Percentiles rank a stretch among this genome's conserved stretches.
phyloP scores from a whole-genome alignment of 2,113 vertebrate species.

The Chaenocephalus aceratus region DNA sequence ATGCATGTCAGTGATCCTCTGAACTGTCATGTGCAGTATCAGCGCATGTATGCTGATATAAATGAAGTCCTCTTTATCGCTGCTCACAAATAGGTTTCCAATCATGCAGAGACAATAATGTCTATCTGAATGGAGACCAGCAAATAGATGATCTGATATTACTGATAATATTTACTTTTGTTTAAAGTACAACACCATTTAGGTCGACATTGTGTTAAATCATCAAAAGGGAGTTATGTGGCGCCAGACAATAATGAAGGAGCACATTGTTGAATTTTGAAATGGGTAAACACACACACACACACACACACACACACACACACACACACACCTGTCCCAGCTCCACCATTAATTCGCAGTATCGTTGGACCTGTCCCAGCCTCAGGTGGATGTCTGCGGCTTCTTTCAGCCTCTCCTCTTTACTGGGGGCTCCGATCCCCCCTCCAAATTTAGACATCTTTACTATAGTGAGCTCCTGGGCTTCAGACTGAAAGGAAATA shows the following conservation, averaged over 20 bases:
- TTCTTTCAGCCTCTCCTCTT: slow-evolving; percentile 94
- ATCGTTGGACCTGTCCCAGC: slow-evolving; percentile 95
- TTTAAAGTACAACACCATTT: background rate
- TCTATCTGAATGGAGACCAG: too few species aligned
- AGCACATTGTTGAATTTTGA: background rate
- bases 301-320: slow-evolving; percentile 69
- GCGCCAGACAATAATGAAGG: background rate
- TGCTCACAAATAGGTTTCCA: too few species aligned
- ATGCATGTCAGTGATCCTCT: too few species aligned
- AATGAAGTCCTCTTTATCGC: too few species aligned
- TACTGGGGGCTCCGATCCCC: slow-evolving; percentile 95
- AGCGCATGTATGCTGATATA: too few species aligned
- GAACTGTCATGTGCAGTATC: too few species aligned
- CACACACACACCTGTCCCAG: slow-evolving; percentile 91
- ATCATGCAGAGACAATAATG: too few species aligned
- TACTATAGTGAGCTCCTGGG: slow-evolving; percentile 96
- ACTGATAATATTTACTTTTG: background rate
- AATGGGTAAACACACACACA: background rate
- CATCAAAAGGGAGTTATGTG: background rate
- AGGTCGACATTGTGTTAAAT: background rate
- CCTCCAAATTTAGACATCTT: slow-evolving; percentile 99
- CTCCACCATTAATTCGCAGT: slow-evolving; percentile 99
- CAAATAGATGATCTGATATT: too few species aligned
- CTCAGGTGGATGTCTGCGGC: slow-evolving; percentile 95
- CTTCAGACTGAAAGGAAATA: slow-evolving; percentile 88